A percentile compares a stretch with the other conserved stretches of the same genome.
Conservation (phyloP, 2,888 invertebrate genomes). For the Napeogenes inachia region DNA sequence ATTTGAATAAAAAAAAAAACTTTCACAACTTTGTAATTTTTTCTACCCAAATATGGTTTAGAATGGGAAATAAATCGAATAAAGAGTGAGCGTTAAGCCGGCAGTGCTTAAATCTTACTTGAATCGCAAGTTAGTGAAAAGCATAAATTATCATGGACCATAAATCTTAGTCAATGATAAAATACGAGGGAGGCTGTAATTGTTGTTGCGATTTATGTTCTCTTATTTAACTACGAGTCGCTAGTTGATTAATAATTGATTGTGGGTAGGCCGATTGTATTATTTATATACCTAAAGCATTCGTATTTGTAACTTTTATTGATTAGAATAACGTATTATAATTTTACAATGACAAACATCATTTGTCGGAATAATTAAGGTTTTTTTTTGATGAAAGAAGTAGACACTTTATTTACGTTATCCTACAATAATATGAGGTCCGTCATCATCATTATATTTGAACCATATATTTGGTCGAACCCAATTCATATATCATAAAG, state of each 20-base stretch:
- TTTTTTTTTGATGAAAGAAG: too few species aligned
- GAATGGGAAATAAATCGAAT: too few species aligned
- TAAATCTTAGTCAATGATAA: conserved; percentile 45
- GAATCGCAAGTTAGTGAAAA: conserved; percentile 28
- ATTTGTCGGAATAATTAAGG: too few species aligned
- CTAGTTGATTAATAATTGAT: conserved; percentile 16
- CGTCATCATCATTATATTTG: too few species aligned
- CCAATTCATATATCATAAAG: conserved; percentile 17
- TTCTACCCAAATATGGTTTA: too few species aligned
- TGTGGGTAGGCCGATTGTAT: not conserved
- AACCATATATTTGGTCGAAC: conserved; percentile 20
- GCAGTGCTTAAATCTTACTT: not conserved
- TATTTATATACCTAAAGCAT: not conserved
- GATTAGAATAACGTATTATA: not conserved
- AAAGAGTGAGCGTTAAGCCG: too few species aligned
- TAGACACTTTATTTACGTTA: too few species aligned
- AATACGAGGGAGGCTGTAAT: conserved; percentile 39
- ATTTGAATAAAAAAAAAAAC: too few species aligned
- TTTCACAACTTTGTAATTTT: too few species aligned
- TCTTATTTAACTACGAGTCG: conserved; percentile 25
- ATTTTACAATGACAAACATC: too few species aligned
- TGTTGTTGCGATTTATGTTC: conserved; percentile 40
- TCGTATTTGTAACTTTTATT: not conserved
- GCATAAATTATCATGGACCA: conserved; percentile 34
- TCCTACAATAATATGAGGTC: too few species aligned